phyloP scores from a whole-genome alignment of 2,113 vertebrate species.

The Gobio gobio region DNA sequence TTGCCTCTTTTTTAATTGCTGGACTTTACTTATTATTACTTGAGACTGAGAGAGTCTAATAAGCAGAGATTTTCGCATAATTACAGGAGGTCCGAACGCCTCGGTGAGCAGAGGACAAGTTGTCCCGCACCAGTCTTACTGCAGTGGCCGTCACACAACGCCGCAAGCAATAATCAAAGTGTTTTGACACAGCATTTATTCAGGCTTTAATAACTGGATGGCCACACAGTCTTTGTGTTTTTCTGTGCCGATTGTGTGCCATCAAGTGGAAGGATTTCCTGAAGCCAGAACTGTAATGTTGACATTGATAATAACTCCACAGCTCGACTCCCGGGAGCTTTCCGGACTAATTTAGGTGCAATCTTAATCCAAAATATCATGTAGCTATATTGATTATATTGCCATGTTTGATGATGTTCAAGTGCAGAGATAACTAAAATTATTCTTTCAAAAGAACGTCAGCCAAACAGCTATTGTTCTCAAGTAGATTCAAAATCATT shows the following conservation, averaged over 20 bases:
- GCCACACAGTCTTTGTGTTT: not conserved
- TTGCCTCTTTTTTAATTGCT: not conserved
- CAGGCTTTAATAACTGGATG: not conserved
- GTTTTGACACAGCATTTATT: slow-evolving; percentile 13
- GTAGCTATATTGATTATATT: not conserved
- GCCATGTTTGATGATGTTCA: not conserved
- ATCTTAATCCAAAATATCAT: not conserved
- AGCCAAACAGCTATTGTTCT: not conserved
- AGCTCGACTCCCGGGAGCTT: slow-evolving; percentile 15
- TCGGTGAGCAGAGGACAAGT: not conserved
- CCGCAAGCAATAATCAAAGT: not conserved
- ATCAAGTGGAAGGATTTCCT: not conserved
- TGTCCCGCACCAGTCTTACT: not conserved
- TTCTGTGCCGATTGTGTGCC: not conserved
- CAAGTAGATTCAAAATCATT: not conserved
- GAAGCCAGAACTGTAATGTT: slow-evolving; percentile 7
- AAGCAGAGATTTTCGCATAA: not conserved
- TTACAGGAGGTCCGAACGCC: not conserved
- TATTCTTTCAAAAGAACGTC: not conserved
- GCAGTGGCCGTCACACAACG: not conserved
- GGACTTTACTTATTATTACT: slow-evolving; percentile 3
- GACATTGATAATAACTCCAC: not conserved
- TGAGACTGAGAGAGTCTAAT: not conserved
- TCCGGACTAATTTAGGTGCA: not conserved
- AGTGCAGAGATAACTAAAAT: not conserved